Percentiles rank a stretch among this genome's conserved stretches.
These are phyloP conservation scores for Chionomys nivalis DNA, from an alignment of 2,113 vertebrate species.

Conservation along the genomic window DNA sequence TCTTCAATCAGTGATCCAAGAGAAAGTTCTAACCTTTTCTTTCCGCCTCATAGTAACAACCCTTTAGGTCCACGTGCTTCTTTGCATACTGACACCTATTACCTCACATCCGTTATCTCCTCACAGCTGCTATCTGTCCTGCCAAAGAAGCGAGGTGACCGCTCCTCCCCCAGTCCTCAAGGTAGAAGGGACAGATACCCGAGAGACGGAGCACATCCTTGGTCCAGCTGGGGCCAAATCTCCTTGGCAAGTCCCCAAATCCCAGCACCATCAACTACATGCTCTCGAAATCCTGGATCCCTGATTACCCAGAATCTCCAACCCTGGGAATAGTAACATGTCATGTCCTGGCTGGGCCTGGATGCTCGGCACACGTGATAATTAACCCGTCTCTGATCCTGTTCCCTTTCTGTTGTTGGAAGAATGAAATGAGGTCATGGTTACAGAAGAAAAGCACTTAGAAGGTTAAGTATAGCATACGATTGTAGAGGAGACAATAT, in stretches of 20 bases:
- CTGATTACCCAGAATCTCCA: not conserved
- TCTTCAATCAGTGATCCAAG: conserved; percentile 28
- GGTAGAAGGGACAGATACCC: not conserved
- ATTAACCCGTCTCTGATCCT: conserved; percentile 59
- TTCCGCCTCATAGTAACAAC: conserved; percentile 42
- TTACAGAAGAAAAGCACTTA: conserved; percentile 48
- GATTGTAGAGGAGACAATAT: conserved; percentile 23
- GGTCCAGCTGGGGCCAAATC: not conserved
- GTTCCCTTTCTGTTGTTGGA: conserved; percentile 36
- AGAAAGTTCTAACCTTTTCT: conserved; percentile 1
- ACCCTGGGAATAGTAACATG: not conserved
- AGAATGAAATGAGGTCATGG: conserved; percentile 72
- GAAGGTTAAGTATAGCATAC: conserved; percentile 63
- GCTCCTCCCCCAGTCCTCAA: not conserved
- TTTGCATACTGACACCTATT: conserved; percentile 64
- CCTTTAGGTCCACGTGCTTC: conserved; percentile 30
- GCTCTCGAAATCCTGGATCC: not conserved
- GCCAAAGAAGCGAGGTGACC: conserved; percentile 16
- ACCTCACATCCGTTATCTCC: conserved; percentile 59
- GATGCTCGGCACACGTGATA: conserved; percentile 8
- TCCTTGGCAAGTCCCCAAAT: not conserved
- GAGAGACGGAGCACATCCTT: not conserved
- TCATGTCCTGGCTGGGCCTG: not conserved
- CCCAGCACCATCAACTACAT: not conserved
- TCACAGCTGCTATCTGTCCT: conserved; percentile 47